These are phyloP conservation scores for Idris sp. DNA, from an alignment of 1,140 invertebrate species.

Conservation along the genomic window DNA sequence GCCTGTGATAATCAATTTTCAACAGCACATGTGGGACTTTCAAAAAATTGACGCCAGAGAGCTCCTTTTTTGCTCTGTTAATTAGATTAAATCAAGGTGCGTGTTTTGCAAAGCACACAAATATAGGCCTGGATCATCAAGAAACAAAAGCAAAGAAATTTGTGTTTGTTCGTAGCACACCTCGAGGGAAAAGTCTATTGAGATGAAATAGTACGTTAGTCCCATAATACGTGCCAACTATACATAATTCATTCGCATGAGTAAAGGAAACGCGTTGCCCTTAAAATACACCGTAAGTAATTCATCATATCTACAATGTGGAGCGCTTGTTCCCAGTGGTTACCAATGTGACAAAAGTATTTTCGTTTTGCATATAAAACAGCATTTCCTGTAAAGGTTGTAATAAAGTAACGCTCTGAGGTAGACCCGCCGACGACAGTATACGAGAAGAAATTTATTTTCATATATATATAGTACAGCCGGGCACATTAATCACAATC, in stretches of 20 bases:
- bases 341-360: slow-evolving; percentile 42
- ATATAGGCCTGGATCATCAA: too few relatives aligned
- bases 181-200: slow-evolving; percentile 29
- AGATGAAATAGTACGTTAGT: slow-evolving; percentile 45
- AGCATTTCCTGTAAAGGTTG: slow-evolving; percentile 14
- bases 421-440: not conserved
- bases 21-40: slow-evolving; percentile 15
- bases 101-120: not conserved
- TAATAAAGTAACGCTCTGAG: slow-evolving; percentile 9
- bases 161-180: slow-evolving; percentile 4
- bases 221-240: slow-evolving; percentile 37
- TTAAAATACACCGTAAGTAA: slow-evolving; percentile 48
- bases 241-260: slow-evolving; percentile 41
- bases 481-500: too few relatives aligned
- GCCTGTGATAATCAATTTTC: slow-evolving; percentile 41
- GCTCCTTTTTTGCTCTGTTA: too few relatives aligned
- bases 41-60: too few relatives aligned
- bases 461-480: too few relatives aligned
- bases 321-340: slow-evolving; percentile 40
- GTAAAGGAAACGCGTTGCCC: slow-evolving; percentile 43
- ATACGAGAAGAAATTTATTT: too few relatives aligned
- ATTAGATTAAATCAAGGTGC: slow-evolving; percentile 25
- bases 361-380: slow-evolving; percentile 42
- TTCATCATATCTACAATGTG: slow-evolving; percentile 48
- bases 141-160: slow-evolving; percentile 17